phyloP scores from a whole-genome alignment of 2,888 invertebrate genomes.

The Exocentrus adspersus region DNA sequence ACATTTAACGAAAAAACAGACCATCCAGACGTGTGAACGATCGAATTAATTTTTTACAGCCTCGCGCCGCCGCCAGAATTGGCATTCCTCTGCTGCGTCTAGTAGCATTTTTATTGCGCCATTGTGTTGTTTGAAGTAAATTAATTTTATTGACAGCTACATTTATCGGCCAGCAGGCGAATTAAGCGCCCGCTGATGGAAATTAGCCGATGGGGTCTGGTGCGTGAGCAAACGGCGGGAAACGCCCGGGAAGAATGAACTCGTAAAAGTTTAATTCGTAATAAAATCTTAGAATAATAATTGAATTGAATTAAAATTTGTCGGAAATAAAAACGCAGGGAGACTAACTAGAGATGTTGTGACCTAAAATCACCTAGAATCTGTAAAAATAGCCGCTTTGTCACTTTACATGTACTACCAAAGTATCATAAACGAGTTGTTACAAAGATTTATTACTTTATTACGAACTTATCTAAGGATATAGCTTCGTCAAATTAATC shows the following conservation, averaged over 20 bases:
- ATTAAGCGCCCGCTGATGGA: not conserved
- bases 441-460: no score
- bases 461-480: no score
- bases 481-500: no score
- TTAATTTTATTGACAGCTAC: not conserved
- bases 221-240: no score
- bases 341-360: constrained; percentile 1
- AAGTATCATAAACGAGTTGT: no score
- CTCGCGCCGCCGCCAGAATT: not conserved
- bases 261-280: no score
- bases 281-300: no score
- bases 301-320: not conserved
- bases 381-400: no score
- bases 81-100: not conserved
- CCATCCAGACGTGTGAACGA: constrained; percentile 18
- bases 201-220: not conserved
- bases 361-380: no score
- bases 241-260: not conserved
- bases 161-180: not conserved
- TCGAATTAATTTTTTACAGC: constrained; percentile 16
- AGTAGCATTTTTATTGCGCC: constrained; percentile 1
- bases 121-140: constrained; percentile 13
- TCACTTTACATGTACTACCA: no score
- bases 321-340: not conserved
- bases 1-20: constrained; percentile 15